phyloP scores from a whole-genome alignment of 2,797 vertebrate species.

The Parambassis ranga region DNA sequence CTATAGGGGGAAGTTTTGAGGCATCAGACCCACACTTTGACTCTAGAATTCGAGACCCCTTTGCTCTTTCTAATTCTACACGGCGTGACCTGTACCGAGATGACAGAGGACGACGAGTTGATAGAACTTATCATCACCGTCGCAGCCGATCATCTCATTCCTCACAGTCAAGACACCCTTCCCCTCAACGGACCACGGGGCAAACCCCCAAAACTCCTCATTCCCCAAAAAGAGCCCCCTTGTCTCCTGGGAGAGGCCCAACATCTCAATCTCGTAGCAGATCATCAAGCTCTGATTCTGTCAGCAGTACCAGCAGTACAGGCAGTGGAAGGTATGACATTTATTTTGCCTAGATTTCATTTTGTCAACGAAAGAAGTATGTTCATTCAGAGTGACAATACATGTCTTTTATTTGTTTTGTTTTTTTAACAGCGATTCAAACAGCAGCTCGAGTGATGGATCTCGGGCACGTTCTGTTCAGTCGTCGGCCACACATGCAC shows the following conservation, averaged over 20 bases:
- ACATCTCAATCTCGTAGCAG: constrained; percentile 90
- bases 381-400: not conserved
- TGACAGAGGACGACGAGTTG: constrained; percentile 91
- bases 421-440: constrained; percentile 88
- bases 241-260: constrained; percentile 79
- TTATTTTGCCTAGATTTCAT: too few species aligned
- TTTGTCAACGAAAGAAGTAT: not conserved
- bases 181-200: constrained; percentile 91
- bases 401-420: not conserved
- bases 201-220: constrained; percentile 90
- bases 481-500: constrained; percentile 91
- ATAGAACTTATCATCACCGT: constrained; percentile 96
- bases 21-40: constrained; percentile 96
- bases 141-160: constrained; percentile 97
- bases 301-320: constrained; percentile 98
- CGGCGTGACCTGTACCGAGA: constrained; percentile 97
- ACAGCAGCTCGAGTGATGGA: constrained; percentile 97
- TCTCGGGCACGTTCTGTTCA: constrained; percentile 94
- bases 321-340: constrained; percentile 93
- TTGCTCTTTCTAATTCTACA: constrained; percentile 91
- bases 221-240: constrained; percentile 87
- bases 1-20: constrained; percentile 86
- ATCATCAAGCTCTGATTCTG: constrained; percentile 96
- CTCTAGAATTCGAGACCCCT: constrained; percentile 92
- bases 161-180: constrained; percentile 97